These are phyloP conservation scores for Margarornis squamiger DNA, from an alignment of 2,797 vertebrate genomes.

Conservation along the genomic window DNA sequence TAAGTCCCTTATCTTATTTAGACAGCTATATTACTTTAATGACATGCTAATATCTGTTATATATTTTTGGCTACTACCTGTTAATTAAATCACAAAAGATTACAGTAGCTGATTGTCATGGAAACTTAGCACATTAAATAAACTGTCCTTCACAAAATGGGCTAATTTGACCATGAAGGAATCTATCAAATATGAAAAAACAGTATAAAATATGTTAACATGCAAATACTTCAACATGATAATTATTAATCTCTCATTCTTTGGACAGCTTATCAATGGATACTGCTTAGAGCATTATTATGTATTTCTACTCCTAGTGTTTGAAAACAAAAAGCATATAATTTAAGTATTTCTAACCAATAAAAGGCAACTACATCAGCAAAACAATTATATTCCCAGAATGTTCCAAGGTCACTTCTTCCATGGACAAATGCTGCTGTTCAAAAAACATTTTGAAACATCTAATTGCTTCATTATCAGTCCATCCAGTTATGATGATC, in stretches of 20 bases:
- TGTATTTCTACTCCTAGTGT: background rate
- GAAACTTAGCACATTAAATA: background rate
- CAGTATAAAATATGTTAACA: background rate
- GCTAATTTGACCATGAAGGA: background rate
- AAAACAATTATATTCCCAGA: background rate
- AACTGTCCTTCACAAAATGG: background rate
- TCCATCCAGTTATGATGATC: background rate
- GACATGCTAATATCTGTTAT: background rate
- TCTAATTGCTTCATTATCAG: background rate
- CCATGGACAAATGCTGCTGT: background rate
- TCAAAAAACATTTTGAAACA: background rate
- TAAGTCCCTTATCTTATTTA: background rate
- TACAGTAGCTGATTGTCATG: conserved; percentile 15
- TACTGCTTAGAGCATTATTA: background rate
- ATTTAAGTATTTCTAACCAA: background rate
- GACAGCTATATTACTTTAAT: background rate
- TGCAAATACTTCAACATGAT: background rate
- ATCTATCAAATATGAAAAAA: background rate
- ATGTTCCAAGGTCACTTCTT: background rate
- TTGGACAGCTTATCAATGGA: background rate
- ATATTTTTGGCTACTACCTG: conserved; percentile 6
- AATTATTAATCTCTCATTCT: background rate
- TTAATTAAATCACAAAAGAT: conserved; percentile 24
- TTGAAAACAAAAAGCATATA: background rate
- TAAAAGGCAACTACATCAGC: background rate